Base-by-base conservation (phyloP, 2,113 vertebrate species). In the Steatornis caripensis region DNA sequence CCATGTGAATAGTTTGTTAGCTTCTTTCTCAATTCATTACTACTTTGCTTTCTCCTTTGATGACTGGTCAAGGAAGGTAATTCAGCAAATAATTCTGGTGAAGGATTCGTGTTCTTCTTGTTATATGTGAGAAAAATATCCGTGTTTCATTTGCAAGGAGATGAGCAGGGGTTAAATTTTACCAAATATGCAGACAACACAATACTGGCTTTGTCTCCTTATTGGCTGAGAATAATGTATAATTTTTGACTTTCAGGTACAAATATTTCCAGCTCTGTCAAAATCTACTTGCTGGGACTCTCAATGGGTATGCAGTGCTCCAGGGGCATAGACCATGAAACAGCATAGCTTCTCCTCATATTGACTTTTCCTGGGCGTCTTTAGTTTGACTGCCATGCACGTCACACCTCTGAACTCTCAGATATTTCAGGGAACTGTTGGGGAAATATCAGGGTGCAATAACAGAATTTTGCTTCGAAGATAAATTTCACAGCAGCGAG, bases 11-110 rank as follows among this genome's bases (percentile, higher is more conserved):
- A 46, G 15, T 92, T 84, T 46, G 74, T 92, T 94, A 91, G 70
- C 46, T 91, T 95, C 74, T 80, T 91, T 97, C 96, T 91, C 92
- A 91, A 66, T 91, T 93, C 77, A 89, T 97, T 97, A 95, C 9
- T 69, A 3, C 23, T 84, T 82, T 86, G 41, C 53, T 70, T 87
- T 92, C 72, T 90, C 29, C n/a, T 93, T 87, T 79, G 61, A 49
- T 61, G 66, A 12, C 61, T 69, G 48, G 37, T 39, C 65, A 46
- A 17, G 53, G 70, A 89, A 95, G 12, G 69, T 41, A 84, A 92
- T 84, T 89, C 66, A 49, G 57, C 79, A 92, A 92, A 90, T 69
- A 95, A 95, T 89, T 89, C 46, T 92, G 49, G 41, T 65, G 87
- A 66, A 79, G 37, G 78, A 80, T 93, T 94, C 11, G 2, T 15